phyloP scores from a whole-genome alignment of 2,797 vertebrate genomes.

The Rhadinocentrus ornatus region DNA sequence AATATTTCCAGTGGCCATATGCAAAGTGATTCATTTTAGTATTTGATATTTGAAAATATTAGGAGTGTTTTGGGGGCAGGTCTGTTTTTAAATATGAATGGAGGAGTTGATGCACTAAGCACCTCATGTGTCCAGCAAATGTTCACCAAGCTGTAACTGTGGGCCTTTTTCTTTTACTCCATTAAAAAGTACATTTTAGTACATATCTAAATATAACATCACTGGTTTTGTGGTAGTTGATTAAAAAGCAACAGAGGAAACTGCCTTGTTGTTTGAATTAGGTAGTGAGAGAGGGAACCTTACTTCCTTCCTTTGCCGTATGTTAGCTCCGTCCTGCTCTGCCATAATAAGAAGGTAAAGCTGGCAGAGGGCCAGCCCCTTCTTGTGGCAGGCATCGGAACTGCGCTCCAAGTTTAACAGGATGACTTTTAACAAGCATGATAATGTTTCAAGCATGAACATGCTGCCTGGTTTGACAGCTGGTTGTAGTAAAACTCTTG shows the following conservation, averaged over 20 bases:
- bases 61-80: not conserved
- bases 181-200: conserved; percentile 82
- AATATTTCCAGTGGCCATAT: conserved; percentile 21
- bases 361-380: conserved; percentile 78
- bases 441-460: conserved; percentile 79
- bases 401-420: conserved; percentile 78
- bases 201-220: conserved; percentile 83
- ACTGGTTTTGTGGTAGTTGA: conserved; percentile 75
- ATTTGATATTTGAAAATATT: not conserved
- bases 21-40: conserved; percentile 12
- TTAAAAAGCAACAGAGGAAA: conserved; percentile 79
- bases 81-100: conserved; percentile 24
- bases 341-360: conserved; percentile 82
- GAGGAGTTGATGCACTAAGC: conserved; percentile 14
- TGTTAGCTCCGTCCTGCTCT: conserved; percentile 56
- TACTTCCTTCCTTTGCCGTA: conserved; percentile 63
- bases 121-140: conserved; percentile 79
- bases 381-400: conserved; percentile 79
- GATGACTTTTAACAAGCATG: conserved; percentile 78
- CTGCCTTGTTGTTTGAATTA: conserved; percentile 80
- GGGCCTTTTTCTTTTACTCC: conserved; percentile 69
- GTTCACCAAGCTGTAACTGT: conserved; percentile 63
- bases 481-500: conserved; percentile 74
- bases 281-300: conserved; percentile 61
- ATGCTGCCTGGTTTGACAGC: conserved; percentile 73